Evolutionary conservation across 1,140 invertebrate genomes (phyloP).

Genomic region (Coenobita brevimanus): DNA sequence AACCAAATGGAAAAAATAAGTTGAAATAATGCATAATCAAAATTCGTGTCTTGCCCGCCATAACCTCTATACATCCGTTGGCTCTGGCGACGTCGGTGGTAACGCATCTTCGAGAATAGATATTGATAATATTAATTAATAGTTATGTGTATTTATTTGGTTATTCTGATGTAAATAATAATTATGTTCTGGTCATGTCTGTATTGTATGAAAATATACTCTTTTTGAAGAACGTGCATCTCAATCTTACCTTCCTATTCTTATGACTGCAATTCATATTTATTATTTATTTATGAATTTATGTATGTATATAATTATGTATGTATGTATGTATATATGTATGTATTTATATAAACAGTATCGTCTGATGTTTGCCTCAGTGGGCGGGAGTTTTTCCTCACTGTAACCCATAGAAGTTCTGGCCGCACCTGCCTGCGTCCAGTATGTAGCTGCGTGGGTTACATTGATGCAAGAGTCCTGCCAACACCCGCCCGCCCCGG

Average conservation of each 20-base stretch:
- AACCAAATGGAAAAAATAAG: not conserved
- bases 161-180: constrained; percentile 66
- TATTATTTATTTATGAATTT: not conserved
- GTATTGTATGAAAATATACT: constrained; percentile 67
- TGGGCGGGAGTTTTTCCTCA: too few species aligned
- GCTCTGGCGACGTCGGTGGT: constrained; percentile 36
- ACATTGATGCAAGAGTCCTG: too few species aligned
- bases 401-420: too few species aligned
- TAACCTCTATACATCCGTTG: not conserved
- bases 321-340: not conserved
- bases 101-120: constrained; percentile 55
- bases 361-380: too few species aligned
- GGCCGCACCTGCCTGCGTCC: too few species aligned
- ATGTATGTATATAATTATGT: not conserved
- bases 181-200: constrained; percentile 67
- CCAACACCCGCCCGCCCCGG: too few species aligned
- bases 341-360: too few species aligned
- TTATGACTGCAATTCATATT: not conserved
- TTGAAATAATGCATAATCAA: too few species aligned
- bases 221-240: constrained; percentile 67
- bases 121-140: constrained; percentile 65
- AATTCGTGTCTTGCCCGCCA: not conserved
- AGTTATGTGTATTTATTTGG: constrained; percentile 65
- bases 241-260: not conserved
- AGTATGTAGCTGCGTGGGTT: too few species aligned